A percentile compares a stretch with the other conserved stretches of the same genome.
These are phyloP conservation scores for Saccopteryx bilineata DNA, from an alignment of 2,113 vertebrate genomes.

Conservation along the genomic window DNA sequence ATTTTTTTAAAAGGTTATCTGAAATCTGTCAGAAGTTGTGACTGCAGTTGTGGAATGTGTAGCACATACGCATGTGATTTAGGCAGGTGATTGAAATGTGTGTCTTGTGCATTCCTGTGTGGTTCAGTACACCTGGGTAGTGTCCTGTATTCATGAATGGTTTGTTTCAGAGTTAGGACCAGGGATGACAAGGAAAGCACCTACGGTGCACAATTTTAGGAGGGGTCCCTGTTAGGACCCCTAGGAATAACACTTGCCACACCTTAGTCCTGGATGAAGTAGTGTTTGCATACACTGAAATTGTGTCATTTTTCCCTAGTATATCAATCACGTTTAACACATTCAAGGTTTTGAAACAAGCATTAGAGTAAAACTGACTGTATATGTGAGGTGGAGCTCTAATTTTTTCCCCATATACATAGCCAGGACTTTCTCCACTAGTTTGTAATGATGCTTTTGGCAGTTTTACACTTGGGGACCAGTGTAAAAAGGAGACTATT, in stretches of 20 bases:
- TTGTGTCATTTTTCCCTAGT: background rate
- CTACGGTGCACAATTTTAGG: background rate
- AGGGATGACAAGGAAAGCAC: background rate
- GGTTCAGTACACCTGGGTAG: background rate
- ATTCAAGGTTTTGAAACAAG: background rate
- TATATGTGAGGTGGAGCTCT: background rate
- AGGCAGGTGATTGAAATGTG: background rate
- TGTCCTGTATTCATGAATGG: background rate
- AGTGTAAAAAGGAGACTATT: too few species aligned
- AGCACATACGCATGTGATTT: background rate
- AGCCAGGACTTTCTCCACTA: background rate
- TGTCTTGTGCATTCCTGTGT: background rate
- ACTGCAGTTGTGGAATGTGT: background rate
- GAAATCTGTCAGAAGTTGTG: background rate
- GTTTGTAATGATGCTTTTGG: slow-evolving; percentile 22
- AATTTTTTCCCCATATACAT: background rate
- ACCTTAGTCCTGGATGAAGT: background rate
- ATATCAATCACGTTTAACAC: background rate
- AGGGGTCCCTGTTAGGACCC: background rate
- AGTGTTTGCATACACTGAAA: background rate
- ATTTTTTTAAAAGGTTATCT: background rate
- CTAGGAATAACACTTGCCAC: background rate
- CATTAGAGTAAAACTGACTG: background rate
- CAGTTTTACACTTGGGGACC: too few species aligned
- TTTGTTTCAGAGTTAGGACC: background rate